Evolutionary conservation across 1,140 invertebrate genomes (phyloP).

Genomic region (Neodiprion lecontei): DNA sequence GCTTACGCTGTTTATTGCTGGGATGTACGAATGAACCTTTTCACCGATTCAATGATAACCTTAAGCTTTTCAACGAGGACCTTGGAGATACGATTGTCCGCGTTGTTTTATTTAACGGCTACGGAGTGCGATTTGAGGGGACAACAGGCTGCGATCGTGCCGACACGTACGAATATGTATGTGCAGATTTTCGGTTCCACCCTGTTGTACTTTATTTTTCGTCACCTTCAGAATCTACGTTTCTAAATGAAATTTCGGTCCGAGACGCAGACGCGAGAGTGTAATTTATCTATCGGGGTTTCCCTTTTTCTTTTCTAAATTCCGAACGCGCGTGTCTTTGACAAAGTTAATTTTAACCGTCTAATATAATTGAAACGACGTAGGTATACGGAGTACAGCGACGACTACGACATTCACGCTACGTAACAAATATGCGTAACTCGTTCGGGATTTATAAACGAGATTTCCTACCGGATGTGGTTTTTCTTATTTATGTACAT

Average conservation of each 20-base stretch:
- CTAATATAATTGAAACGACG: constrained; percentile 51
- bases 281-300: too few relatives aligned
- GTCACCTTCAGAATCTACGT: background rate
- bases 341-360: background rate
- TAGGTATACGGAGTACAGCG: constrained; percentile 37
- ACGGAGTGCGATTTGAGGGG: too few relatives aligned
- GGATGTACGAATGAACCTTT: background rate
- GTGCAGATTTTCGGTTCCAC: too few relatives aligned
- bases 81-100: background rate
- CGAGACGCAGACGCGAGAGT: too few relatives aligned
- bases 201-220: too few relatives aligned
- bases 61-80: background rate
- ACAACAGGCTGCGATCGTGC: too few relatives aligned
- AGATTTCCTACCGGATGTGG: too few relatives aligned
- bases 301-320: too few relatives aligned
- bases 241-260: background rate
- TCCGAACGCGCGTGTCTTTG: background rate
- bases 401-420: background rate
- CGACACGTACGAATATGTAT: too few relatives aligned
- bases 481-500: too few relatives aligned
- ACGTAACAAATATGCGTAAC: background rate
- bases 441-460: background rate
- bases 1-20: too few relatives aligned
- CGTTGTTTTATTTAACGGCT: background rate
- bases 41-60: background rate